A percentile compares a stretch with the other conserved stretches of the same genome.
Conservation (phyloP, 2,888 invertebrate species). For the Cheiracanthium punctorium region DNA sequence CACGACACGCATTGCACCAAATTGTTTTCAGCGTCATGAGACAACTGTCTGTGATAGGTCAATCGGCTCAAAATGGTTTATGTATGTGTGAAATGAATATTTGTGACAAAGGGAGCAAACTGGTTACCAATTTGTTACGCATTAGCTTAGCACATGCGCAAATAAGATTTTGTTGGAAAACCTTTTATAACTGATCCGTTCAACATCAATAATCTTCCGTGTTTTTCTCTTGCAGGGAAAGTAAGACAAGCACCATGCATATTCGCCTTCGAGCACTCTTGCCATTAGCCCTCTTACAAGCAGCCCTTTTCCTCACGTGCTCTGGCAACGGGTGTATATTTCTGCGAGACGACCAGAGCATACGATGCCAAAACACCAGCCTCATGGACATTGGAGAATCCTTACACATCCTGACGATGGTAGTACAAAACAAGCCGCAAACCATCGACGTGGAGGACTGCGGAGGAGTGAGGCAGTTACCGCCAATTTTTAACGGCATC, state of each 20-base stretch:
- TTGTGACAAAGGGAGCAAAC: no score
- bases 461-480: neutral
- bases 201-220: no score
- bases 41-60: no score
- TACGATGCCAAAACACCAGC: conserved; percentile 53
- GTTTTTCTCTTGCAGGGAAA: neutral
- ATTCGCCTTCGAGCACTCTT: neutral
- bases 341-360: conserved; percentile 47
- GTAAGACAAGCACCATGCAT: neutral
- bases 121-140: no score
- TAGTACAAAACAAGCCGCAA: conserved; percentile 30
- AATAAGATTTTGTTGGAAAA: no score
- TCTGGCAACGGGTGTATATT: conserved; percentile 34
- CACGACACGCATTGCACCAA: no score
- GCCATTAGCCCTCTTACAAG: neutral
- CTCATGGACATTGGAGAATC: conserved; percentile 39
- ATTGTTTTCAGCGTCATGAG: no score
- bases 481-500: conserved; percentile 12
- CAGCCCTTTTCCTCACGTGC: neutral
- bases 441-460: conserved; percentile 40
- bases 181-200: no score
- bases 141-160: no score
- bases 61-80: no score
- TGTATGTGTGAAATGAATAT: no score
- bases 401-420: conserved; percentile 37